These are phyloP conservation scores for Microctonus hyperodae DNA, from an alignment of 2,888 invertebrate species.

Conservation along the genomic window DNA sequence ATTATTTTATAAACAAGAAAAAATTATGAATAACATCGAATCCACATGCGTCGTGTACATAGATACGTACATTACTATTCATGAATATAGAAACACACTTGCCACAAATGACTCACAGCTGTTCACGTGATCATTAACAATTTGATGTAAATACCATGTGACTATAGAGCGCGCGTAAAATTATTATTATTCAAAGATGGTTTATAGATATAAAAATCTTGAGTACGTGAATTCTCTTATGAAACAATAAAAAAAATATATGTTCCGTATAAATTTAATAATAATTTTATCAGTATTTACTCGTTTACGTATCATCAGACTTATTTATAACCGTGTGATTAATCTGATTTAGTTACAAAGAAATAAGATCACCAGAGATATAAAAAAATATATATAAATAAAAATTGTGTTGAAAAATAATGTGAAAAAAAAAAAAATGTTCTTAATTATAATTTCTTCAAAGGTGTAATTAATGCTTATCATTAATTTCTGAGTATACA, in stretches of 20 bases:
- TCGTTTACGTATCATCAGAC: not conserved
- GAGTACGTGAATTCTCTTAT: not conserved
- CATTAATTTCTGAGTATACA: not conserved
- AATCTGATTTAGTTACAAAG: not conserved
- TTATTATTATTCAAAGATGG: not conserved
- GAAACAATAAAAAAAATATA: not conserved
- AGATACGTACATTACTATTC: not conserved
- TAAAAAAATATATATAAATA: not conserved
- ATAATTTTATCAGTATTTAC: not conserved
- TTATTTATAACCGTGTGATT: not conserved
- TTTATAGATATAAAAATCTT: not conserved
- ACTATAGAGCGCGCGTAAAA: not conserved
- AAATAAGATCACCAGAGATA: not conserved
- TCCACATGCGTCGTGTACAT: not conserved
- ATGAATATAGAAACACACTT: not conserved
- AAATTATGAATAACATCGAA: not conserved
- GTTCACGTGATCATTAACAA: not conserved
- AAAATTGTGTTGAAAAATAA: not conserved
- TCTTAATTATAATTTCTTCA: not conserved
- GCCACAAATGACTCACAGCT: not conserved
- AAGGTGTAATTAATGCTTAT: not conserved
- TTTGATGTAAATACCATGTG: not conserved
- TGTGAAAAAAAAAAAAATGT: too few species aligned
- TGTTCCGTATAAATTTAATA: not conserved
- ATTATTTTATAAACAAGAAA: not conserved